Percentiles rank a stretch among this genome's conserved stretches.
phyloP scores from a whole-genome alignment of 2,113 vertebrate genomes.

The Ailurus styani region DNA sequence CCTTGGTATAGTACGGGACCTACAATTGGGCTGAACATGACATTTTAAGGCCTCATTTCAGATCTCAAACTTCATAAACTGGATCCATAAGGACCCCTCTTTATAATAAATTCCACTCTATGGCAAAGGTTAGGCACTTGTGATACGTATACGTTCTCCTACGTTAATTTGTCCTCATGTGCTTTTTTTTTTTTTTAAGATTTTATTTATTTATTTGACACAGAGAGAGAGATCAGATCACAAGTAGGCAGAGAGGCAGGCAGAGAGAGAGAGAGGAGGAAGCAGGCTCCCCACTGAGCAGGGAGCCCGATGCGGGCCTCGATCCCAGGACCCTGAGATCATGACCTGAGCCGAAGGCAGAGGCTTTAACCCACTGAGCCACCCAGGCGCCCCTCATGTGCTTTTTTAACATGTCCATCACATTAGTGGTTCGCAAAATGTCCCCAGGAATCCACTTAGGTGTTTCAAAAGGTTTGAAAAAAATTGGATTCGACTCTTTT shows the following conservation, averaged over 20 bases:
- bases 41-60: neutral
- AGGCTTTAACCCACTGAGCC: too few relatives aligned
- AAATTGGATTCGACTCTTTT: neutral
- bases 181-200: too few relatives aligned
- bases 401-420: neutral
- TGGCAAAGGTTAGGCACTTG: neutral
- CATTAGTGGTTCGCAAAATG: neutral
- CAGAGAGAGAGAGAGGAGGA: too few relatives aligned
- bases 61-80: neutral
- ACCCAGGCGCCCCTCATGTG: too few relatives aligned
- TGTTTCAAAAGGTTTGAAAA: neutral
- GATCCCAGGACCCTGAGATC: too few relatives aligned
- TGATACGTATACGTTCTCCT: neutral
- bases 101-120: neutral
- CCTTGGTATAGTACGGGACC: fast-evolving
- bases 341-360: too few relatives aligned
- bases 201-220: too few relatives aligned
- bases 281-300: too few relatives aligned
- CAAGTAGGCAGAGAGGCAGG: too few relatives aligned
- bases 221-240: too few relatives aligned
- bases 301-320: too few relatives aligned
- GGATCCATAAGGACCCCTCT: neutral
- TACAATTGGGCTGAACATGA: neutral
- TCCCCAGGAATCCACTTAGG: neutral
- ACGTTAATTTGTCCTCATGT: neutral